Percentiles rank a stretch among this genome's conserved stretches.
phyloP scores from a whole-genome alignment of 2,888 invertebrate genomes.

The Coenonympha glycerion region DNA sequence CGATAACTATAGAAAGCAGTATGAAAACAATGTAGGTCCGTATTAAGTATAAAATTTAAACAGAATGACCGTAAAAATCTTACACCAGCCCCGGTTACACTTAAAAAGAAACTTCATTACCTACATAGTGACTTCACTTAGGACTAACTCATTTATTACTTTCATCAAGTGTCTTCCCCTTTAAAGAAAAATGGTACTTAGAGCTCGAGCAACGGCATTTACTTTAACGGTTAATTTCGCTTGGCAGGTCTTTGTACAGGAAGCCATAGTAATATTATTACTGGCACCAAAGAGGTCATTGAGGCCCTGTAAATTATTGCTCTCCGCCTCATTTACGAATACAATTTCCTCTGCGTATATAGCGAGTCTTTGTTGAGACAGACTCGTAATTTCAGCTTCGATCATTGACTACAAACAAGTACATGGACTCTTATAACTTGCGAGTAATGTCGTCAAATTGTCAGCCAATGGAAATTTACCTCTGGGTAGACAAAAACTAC shows the following conservation, averaged over 20 bases:
- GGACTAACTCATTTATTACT: constrained; percentile 15
- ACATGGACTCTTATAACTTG: too few species aligned
- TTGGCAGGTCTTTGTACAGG: constrained; percentile 21
- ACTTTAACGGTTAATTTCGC: constrained; percentile 4
- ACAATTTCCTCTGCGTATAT: constrained; percentile 70
- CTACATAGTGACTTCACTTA: constrained; percentile 15
- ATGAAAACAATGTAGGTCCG: not conserved
- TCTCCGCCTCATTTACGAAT: constrained; percentile 59
- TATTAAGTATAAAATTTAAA: not conserved
- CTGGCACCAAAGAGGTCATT: constrained; percentile 33
- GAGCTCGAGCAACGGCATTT: not conserved
- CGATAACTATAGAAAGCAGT: not conserved
- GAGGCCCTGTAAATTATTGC: constrained; percentile 44
- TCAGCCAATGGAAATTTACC: too few species aligned
- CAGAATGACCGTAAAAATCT: not conserved
- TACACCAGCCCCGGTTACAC: not conserved
- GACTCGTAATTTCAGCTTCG: constrained; percentile 19
- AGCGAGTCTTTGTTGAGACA: constrained; percentile 49
- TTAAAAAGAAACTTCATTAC: constrained; percentile 11
- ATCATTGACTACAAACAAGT: too few species aligned
- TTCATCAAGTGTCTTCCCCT: constrained; percentile 3
- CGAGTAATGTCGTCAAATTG: too few species aligned
- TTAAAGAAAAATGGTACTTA: constrained; percentile 8
- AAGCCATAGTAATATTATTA: constrained; percentile 33
- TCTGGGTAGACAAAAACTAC: too few species aligned